Evolutionary conservation across 2,888 invertebrate species (phyloP).

Genomic region (Liposcelis brunnea): DNA sequence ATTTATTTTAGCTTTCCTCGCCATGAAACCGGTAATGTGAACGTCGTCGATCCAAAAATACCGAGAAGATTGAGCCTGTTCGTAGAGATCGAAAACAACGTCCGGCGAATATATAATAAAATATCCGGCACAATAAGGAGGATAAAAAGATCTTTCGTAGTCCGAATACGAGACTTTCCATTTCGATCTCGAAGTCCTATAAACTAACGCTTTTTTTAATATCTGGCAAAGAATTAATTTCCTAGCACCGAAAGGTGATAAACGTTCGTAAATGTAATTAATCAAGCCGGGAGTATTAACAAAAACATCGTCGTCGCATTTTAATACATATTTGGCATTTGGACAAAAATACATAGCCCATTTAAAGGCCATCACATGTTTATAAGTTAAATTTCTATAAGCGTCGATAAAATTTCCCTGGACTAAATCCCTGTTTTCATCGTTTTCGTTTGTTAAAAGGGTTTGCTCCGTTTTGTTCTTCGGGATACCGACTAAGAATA

Average conservation of each 20-base stretch:
- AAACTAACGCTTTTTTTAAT: constrained; percentile 31
- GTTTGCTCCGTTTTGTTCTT: constrained; percentile 23
- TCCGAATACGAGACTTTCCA: constrained; percentile 57
- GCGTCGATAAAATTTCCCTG: constrained; percentile 61
- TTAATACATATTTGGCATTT: constrained; percentile 35
- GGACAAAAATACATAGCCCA: constrained; percentile 57
- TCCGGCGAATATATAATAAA: constrained; percentile 49
- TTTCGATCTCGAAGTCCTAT: constrained; percentile 45
- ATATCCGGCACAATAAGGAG: constrained; percentile 59
- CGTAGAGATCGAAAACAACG: constrained; percentile 36
- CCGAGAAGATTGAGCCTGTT: constrained; percentile 38
- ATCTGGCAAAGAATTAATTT: constrained; percentile 44
- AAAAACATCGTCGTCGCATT: constrained; percentile 32
- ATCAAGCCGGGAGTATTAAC: constrained; percentile 27
- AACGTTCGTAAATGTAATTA: constrained; percentile 30
- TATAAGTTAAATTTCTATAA: constrained; percentile 68
- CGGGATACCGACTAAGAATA: constrained; percentile 20
- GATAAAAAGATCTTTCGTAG: constrained; percentile 44
- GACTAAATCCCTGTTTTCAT: constrained; percentile 44
- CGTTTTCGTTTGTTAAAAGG: constrained; percentile 34
- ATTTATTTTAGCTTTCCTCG: too few relatives aligned
- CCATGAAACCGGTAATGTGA: constrained; percentile 44
- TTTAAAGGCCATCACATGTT: constrained; percentile 66
- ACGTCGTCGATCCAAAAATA: constrained; percentile 79
- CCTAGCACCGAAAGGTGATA: constrained; percentile 40